Percentiles rank a stretch among this genome's conserved stretches.
These are phyloP conservation scores for Mayetiola destructor DNA, from an alignment of 2,888 invertebrate genomes.

Conservation along the genomic window DNA sequence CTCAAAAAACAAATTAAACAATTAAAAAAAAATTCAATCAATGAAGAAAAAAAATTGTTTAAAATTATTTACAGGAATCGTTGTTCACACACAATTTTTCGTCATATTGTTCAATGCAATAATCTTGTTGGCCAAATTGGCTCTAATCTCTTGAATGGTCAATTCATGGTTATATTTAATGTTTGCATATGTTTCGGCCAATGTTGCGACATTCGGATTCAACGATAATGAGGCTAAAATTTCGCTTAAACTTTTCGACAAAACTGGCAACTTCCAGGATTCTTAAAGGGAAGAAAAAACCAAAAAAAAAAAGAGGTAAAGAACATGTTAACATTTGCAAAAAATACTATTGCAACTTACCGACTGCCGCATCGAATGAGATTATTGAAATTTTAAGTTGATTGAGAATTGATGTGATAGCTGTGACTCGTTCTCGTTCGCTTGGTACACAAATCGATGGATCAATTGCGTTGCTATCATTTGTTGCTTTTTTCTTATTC, in stretches of 20 bases:
- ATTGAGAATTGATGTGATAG: slow-evolving; percentile 30
- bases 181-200: slow-evolving; percentile 28
- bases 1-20: neutral
- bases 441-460: slow-evolving; percentile 19
- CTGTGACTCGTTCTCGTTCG: slow-evolving; percentile 31
- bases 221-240: slow-evolving; percentile 34
- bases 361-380: slow-evolving; percentile 28
- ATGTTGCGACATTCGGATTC: slow-evolving; percentile 31
- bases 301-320: too few species aligned
- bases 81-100: neutral
- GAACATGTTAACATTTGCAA: slow-evolving; percentile 5
- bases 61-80: neutral
- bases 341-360: slow-evolving; percentile 22
- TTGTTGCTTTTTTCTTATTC: slow-evolving; percentile 18
- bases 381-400: slow-evolving; percentile 31
- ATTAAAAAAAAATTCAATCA: neutral
- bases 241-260: slow-evolving; percentile 29
- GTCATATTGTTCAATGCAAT: neutral
- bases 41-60: neutral
- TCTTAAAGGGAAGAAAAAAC: slow-evolving; percentile 22
- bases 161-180: slow-evolving; percentile 33
- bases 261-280: slow-evolving; percentile 29
- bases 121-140: slow-evolving; percentile 33
- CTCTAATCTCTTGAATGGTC: slow-evolving; percentile 29
- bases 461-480: slow-evolving; percentile 19